Evolutionary conservation across 1,140 invertebrate genomes (phyloP).

Genomic region (Dreissena polymorpha): DNA sequence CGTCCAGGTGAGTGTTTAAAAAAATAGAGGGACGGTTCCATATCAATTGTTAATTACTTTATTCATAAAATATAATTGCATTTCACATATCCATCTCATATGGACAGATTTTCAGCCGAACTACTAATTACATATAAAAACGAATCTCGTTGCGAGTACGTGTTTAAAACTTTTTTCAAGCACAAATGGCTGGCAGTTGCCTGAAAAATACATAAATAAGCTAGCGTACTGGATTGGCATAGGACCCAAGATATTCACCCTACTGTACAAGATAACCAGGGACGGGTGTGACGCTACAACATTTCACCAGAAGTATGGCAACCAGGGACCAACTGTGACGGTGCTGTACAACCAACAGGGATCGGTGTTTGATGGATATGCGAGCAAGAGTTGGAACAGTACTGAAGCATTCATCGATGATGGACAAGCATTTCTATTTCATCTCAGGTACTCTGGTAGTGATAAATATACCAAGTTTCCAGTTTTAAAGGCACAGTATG

Average conservation of each 20-base stretch:
- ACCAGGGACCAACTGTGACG: conserved; percentile 53
- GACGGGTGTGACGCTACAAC: conserved; percentile 37
- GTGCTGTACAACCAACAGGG: conserved; percentile 43
- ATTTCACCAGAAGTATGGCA: conserved; percentile 52
- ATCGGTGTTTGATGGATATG: conserved; percentile 56
- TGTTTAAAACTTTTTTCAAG: neutral
- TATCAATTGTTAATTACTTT: no score
- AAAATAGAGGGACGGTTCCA: no score
- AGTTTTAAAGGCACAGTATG: neutral
- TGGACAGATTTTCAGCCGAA: no score
- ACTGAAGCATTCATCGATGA: no score
- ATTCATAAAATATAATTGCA: no score
- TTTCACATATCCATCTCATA: no score
- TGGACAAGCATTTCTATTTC: no score
- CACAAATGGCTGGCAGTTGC: conserved; percentile 11
- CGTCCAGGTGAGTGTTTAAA: no score
- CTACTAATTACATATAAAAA: no score
- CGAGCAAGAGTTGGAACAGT: conserved; percentile 25
- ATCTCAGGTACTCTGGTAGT: no score
- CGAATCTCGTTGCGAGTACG: no score
- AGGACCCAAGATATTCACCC: conserved; percentile 21
- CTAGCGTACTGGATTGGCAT: conserved; percentile 22
- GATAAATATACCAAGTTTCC: neutral
- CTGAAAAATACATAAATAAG: neutral
- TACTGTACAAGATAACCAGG: conserved; percentile 47